Conservation (phyloP, 2,113 vertebrate genomes). For the Lutjanus erythropterus region DNA sequence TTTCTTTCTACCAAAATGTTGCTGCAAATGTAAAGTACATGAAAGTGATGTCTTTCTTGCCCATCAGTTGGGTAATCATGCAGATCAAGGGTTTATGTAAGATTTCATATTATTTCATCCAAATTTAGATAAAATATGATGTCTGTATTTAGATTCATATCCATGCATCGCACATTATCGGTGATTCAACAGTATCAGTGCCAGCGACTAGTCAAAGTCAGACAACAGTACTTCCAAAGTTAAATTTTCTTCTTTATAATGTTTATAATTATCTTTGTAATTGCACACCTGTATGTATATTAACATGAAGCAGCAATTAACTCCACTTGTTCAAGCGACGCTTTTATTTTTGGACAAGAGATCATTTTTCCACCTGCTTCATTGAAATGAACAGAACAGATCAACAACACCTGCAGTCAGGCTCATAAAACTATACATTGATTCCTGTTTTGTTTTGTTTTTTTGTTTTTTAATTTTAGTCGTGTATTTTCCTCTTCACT, state of each 20-base stretch:
- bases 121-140: neutral
- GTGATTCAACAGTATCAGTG: no score
- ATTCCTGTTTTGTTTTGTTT: neutral
- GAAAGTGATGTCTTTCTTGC: neutral
- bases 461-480: neutral
- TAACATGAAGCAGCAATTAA: neutral
- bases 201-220: neutral
- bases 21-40: no score
- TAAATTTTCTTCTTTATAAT: neutral
- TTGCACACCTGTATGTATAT: neutral
- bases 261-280: neutral
- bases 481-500: neutral
- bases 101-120: neutral
- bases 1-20: no score
- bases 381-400: neutral
- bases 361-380: neutral
- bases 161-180: neutral
- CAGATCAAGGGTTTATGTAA: neutral
- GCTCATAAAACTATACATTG: neutral
- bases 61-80: neutral
- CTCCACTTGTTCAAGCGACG: neutral
- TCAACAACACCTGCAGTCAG: neutral
- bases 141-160: neutral
- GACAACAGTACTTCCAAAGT: neutral
- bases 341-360: neutral